Conservation (phyloP, 2,797 vertebrate genomes). For the Amazona ochrocephala region DNA sequence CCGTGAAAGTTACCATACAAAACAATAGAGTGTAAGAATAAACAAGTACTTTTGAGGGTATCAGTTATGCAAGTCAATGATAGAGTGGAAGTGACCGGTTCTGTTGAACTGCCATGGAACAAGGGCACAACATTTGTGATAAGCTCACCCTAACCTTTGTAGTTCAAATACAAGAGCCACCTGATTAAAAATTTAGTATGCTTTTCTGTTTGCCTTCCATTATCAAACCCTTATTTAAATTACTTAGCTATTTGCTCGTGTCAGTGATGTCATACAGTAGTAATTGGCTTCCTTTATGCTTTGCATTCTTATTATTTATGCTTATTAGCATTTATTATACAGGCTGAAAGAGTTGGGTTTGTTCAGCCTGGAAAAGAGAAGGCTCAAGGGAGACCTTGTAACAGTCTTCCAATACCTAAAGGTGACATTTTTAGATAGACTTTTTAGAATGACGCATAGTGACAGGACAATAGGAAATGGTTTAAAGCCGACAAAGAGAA, state of each 20-base stretch:
- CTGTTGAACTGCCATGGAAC: neutral
- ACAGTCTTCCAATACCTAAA: neutral
- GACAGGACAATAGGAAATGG: neutral
- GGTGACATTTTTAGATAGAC: neutral
- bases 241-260: neutral
- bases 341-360: neutral
- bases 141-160: neutral
- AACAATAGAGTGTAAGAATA: neutral
- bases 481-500: neutral
- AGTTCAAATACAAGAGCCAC: neutral
- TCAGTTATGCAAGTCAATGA: neutral
- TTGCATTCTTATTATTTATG: neutral
- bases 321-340: neutral
- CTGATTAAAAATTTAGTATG: neutral
- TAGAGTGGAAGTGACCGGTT: neutral
- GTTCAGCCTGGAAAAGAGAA: neutral
- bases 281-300: neutral
- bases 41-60: neutral
- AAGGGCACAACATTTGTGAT: neutral
- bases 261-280: neutral
- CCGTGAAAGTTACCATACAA: neutral
- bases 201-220: neutral
- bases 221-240: neutral
- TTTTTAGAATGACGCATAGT: neutral
- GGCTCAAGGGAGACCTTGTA: neutral